Evolutionary conservation across 2,888 invertebrate species (phyloP), one percentile per base, ranked within the genome.

Genomic region (Drosophila multiciliata): DNA sequence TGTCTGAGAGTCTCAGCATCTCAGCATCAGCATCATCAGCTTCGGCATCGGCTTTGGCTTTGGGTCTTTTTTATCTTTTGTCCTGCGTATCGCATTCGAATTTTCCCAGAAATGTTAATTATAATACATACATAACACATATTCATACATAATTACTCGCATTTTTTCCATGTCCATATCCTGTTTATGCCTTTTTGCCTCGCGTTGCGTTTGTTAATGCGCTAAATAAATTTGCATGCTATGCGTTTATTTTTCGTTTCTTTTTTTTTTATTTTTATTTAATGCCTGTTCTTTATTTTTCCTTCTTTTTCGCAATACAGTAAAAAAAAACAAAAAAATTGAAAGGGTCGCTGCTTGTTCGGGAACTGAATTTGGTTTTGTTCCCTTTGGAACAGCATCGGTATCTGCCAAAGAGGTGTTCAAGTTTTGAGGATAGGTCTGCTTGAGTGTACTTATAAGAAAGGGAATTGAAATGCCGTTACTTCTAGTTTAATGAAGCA

Each of bases 31-130:
- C 78, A 66, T 45, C 40, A 23, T 60, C 75, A 58, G 77, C 65
- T 4, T 60, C 55, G 9, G 57, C 57, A 29, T 54, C n/a, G 66
- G 73, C 66, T 48, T 79, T 29, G 58, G 61, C 65, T 78, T 67
- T 60, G 57, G 53, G 49, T 66, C 50, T 63, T 40, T 59, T 65
- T 49, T 38, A 74, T 75, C 82, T 89, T 87, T 85, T 89, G 89
- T 89, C 84, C 89, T 84, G 89, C 89, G 80, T 89, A 82, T 89
- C 84, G 80, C 89, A 87, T 89, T 90, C 80, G 83, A 83, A 83
- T 91, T 91, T 91, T 91, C 92, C 88, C 91, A 91, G 92, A 91
- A 91, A 83, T 91, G 90, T 91, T 89, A 91, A 91, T 91, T 91
- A 91, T 91, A 87, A 90, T 90, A 89, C 87, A 78, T 59, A 78